Conservation (phyloP, 2,113 vertebrate genomes). For the Probosciger aterrimus region DNA sequence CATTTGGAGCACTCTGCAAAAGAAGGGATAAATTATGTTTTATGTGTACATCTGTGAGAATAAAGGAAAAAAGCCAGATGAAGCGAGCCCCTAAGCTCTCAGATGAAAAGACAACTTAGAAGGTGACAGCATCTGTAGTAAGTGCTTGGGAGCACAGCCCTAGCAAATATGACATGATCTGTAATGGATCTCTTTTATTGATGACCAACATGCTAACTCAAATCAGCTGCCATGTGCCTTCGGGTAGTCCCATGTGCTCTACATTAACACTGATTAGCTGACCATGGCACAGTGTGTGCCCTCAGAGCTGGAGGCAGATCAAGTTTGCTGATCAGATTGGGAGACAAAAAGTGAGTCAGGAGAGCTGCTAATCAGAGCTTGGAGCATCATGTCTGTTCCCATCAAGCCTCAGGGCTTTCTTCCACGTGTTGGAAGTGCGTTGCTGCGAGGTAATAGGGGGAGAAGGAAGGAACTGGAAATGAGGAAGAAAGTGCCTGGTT, state of each 20-base stretch:
- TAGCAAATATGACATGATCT: not conserved
- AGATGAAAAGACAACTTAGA: not conserved
- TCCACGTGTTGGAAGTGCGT: accelerated
- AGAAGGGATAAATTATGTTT: not conserved
- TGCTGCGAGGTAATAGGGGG: not conserved
- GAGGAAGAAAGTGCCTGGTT: not conserved
- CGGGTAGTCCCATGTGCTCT: not conserved
- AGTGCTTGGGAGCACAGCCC: not conserved
- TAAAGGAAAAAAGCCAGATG: not conserved
- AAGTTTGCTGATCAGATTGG: not conserved
- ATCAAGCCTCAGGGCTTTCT: accelerated
- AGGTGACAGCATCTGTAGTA: not conserved
- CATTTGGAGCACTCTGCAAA: not conserved
- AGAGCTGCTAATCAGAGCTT: not conserved
- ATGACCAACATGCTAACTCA: not conserved
- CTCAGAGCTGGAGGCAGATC: not conserved
- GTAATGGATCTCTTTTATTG: not conserved
- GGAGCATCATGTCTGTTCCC: accelerated
- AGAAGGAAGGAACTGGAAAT: not conserved
- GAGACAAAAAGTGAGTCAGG: not conserved
- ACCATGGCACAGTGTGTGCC: not conserved
- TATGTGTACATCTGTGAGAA: not conserved
- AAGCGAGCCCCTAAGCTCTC: not conserved
- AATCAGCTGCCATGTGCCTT: not conserved
- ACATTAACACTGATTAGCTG: not conserved